Evolutionary conservation across 2,888 invertebrate genomes (phyloP).

Genomic region (Sturmia bella): DNA sequence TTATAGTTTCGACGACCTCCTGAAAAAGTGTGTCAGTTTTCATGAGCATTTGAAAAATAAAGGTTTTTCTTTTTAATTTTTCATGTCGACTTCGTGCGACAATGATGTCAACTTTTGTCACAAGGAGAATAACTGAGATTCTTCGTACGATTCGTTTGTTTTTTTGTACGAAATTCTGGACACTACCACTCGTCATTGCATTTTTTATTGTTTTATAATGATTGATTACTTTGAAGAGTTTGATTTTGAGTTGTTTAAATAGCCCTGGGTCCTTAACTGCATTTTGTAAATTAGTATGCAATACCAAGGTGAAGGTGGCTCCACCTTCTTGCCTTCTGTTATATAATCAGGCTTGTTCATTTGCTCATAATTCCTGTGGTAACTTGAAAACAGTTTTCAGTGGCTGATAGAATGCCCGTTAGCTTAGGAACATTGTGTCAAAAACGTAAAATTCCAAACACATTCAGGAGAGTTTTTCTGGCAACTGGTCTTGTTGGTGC

Average conservation of each 20-base stretch:
- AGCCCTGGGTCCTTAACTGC: slow-evolving; percentile 67
- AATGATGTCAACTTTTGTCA: too few species aligned
- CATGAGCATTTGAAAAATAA: too few species aligned
- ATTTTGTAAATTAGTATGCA: slow-evolving; percentile 66
- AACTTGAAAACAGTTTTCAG: slow-evolving; percentile 1
- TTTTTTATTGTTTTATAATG: neutral
- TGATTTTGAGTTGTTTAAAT: slow-evolving; percentile 59
- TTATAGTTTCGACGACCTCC: too few species aligned
- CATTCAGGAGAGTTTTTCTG: slow-evolving; percentile 42
- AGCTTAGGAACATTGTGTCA: slow-evolving; percentile 41
- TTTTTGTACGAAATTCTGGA: neutral
- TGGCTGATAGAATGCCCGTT: slow-evolving; percentile 45
- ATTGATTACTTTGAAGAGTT: slow-evolving; percentile 39
- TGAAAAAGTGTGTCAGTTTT: too few species aligned
- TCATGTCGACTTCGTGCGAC: too few species aligned
- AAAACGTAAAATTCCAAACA: slow-evolving; percentile 50
- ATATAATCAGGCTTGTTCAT: slow-evolving; percentile 48
- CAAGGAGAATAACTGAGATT: too few species aligned
- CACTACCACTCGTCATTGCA: neutral
- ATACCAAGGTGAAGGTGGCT: slow-evolving; percentile 50
- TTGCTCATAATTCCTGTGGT: neutral
- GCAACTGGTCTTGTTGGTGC: slow-evolving; percentile 44
- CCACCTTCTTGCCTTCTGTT: slow-evolving; percentile 53
- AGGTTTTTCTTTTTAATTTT: too few species aligned
- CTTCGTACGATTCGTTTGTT: neutral